Conservation (phyloP, 1,140 invertebrate genomes). For the Microplitis mediator region DNA sequence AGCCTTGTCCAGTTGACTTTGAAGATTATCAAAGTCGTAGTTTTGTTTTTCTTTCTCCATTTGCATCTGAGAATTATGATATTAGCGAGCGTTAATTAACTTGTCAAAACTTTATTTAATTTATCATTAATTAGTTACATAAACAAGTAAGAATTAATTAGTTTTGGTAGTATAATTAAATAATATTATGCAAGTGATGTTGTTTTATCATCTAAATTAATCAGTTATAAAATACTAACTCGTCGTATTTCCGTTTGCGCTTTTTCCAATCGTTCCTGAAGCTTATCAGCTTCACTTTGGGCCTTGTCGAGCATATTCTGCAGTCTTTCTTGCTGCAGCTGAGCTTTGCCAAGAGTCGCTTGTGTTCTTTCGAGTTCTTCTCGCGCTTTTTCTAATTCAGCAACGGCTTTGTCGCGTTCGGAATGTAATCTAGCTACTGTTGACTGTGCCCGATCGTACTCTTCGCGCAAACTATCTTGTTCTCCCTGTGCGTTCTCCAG, state of each 20-base stretch:
- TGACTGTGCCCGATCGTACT: constrained; percentile 81
- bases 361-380: constrained; percentile 90
- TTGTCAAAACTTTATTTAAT: no score
- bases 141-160: no score
- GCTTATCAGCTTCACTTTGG: constrained; percentile 88
- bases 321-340: constrained; percentile 87
- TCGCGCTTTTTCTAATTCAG: constrained; percentile 86
- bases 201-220: background rate
- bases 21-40: constrained; percentile 87
- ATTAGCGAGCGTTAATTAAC: no score
- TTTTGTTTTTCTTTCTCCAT: constrained; percentile 87
- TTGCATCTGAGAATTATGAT: constrained; percentile 70
- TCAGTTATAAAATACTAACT: constrained; percentile 61
- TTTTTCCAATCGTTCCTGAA: constrained; percentile 86
- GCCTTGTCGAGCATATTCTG: constrained; percentile 86
- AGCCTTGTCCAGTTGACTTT: constrained; percentile 88
- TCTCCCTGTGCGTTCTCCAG: constrained; percentile 93
- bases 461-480: constrained; percentile 89
- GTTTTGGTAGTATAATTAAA: background rate
- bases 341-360: constrained; percentile 85
- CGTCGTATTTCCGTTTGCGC: constrained; percentile 79
- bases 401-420: constrained; percentile 84
- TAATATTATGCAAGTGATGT: background rate
- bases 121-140: no score
- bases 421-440: constrained; percentile 80